These are phyloP conservation scores for Channa argus DNA, from an alignment of 2,113 vertebrate genomes.

Conservation along the genomic window DNA sequence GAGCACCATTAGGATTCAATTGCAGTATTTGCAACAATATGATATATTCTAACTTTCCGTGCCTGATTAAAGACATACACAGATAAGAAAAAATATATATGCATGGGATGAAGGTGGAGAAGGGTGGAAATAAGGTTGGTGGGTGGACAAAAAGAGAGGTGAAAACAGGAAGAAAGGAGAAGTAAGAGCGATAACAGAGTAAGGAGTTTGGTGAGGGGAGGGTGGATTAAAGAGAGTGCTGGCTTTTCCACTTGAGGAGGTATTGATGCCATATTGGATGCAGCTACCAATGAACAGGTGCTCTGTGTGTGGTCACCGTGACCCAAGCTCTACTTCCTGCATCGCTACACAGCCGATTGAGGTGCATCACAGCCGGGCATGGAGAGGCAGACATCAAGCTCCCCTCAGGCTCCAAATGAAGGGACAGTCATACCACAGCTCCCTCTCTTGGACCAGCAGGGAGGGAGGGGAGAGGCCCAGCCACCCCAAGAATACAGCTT, in stretches of 20 bases:
- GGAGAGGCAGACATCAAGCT: conserved; percentile 49
- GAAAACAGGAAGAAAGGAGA: neutral
- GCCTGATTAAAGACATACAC: conserved; percentile 78
- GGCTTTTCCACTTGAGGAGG: conserved; percentile 68
- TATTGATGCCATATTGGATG: conserved; percentile 70
- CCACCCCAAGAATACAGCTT: conserved; percentile 60
- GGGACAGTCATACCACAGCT: conserved; percentile 48
- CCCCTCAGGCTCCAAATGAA: conserved; percentile 49
- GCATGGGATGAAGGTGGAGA: conserved; percentile 29
- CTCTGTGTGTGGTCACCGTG: conserved; percentile 61
- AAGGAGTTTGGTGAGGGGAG: neutral
- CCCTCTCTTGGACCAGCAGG: conserved; percentile 31
- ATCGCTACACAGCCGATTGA: conserved; percentile 62
- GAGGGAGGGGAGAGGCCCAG: conserved; percentile 48
- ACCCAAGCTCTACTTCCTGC: conserved; percentile 65
- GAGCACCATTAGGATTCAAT: conserved; percentile 80
- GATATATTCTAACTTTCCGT: conserved; percentile 83
- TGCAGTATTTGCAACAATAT: conserved; percentile 82
- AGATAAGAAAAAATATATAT: conserved; percentile 58
- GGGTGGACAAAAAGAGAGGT: conserved; percentile 20
- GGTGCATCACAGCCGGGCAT: conserved; percentile 39
- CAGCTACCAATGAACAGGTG: conserved; percentile 69
- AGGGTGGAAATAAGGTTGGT: conserved; percentile 3
- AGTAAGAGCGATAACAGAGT: conserved; percentile 5
- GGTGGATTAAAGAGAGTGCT: conserved; percentile 54